Evolutionary conservation across 1,140 invertebrate species (phyloP).

Genomic region (Battus philenor): DNA sequence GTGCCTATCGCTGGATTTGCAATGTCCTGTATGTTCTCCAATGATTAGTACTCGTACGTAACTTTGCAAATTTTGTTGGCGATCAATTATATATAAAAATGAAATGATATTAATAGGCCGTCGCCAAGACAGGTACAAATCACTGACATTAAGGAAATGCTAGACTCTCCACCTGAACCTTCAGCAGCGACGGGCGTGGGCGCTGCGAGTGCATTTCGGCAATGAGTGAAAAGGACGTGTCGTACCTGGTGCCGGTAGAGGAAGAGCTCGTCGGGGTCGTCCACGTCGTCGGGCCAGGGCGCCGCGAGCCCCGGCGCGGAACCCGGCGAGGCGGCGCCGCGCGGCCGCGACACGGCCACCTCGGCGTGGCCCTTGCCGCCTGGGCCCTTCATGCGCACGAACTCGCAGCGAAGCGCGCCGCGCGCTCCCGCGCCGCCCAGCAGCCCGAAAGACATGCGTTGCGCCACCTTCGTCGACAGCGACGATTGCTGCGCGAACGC

Average conservation of each 20-base stretch:
- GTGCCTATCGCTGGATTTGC: too few relatives aligned
- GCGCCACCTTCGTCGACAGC: constrained; percentile 94
- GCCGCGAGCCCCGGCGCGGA: constrained; percentile 93
- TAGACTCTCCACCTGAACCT: too few relatives aligned
- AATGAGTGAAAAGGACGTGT: too few relatives aligned
- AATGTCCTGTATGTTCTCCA: too few relatives aligned
- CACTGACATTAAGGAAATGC: too few relatives aligned
- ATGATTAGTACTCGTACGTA: too few relatives aligned
- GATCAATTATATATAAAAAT: too few relatives aligned
- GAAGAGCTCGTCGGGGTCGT: constrained; percentile 90
- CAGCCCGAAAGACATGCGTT: constrained; percentile 96
- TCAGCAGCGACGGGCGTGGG: too few relatives aligned
- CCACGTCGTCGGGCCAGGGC: constrained; percentile 90
- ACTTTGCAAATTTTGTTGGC: too few relatives aligned
- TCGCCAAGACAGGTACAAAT: too few relatives aligned
- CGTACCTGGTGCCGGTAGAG: constrained; percentile 86
- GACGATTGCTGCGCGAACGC: constrained; percentile 92
- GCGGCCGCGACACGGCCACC: constrained; percentile 96
- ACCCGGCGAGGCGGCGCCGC: constrained; percentile 93
- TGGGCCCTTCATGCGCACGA: constrained; percentile 98
- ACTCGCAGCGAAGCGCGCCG: constrained; percentile 92
- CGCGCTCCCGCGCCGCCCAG: constrained; percentile 78
- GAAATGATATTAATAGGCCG: too few relatives aligned
- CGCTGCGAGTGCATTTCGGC: too few relatives aligned
- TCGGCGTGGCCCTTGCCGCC: constrained; percentile 97